These are phyloP conservation scores for Prosopocoilus inquinatus DNA, from an alignment of 2,888 invertebrate genomes.

Conservation along the genomic window DNA sequence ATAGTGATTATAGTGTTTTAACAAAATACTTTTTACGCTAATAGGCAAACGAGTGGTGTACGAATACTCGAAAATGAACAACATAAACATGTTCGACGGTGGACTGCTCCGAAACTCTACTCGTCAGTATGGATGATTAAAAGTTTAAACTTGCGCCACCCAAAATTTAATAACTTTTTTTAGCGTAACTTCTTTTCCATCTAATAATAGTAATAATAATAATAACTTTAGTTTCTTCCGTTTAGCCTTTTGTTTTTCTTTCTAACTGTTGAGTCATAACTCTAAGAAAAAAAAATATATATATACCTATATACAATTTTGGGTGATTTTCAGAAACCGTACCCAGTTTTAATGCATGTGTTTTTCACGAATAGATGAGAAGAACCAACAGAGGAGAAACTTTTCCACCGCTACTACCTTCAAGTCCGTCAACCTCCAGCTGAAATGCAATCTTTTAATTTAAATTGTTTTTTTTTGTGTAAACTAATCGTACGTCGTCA, in stretches of 20 bases:
- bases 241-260: conserved; percentile 2
- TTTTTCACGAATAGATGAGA: conserved; percentile 42
- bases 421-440: conserved; percentile 49
- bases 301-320: conserved; percentile 22
- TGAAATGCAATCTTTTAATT: conserved; percentile 43
- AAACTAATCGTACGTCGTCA: no score
- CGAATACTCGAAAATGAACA: conserved; percentile 73
- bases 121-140: conserved; percentile 80
- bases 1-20: neutral
- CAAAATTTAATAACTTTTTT: conserved; percentile 26
- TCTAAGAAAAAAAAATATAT: no score
- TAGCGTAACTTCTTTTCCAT: conserved; percentile 12
- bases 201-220: conserved; percentile 9
- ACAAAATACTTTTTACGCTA: neutral
- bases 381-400: conserved; percentile 47
- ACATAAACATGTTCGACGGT: conserved; percentile 74
- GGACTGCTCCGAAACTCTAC: conserved; percentile 72
- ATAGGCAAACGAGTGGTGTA: conserved; percentile 70
- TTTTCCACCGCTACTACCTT: conserved; percentile 40
- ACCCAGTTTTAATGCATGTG: conserved; percentile 33
- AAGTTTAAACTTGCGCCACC: conserved; percentile 41
- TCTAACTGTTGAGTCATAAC: no score
- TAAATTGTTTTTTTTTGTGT: conserved; percentile 9
- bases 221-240: conserved; percentile 6
- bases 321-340: conserved; percentile 20